Conservation (phyloP, 1,140 invertebrate genomes). For the Drosophila pallidifrons region DNA sequence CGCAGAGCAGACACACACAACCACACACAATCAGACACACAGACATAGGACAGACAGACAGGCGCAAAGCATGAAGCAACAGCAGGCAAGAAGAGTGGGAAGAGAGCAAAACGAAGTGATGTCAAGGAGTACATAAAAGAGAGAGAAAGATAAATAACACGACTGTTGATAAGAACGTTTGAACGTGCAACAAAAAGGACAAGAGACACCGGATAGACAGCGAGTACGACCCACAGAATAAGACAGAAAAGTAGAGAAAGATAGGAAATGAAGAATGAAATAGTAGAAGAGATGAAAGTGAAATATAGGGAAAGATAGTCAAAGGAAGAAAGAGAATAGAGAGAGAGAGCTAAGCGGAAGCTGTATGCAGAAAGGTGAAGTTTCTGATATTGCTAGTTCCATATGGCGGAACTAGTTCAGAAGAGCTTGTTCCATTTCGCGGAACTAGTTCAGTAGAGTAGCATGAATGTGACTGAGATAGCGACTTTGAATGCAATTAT, state of each 20-base stretch:
- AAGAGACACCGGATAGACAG: not conserved
- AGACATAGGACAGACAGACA: not conserved
- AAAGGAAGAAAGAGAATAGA: not conserved
- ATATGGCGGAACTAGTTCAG: not conserved
- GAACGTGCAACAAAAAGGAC: slow-evolving; percentile 15
- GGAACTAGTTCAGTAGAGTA: not conserved
- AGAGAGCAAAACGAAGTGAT: slow-evolving; percentile 14
- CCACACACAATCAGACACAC: slow-evolving; percentile 10
- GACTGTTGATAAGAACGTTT: slow-evolving; percentile 7
- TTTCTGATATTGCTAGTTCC: not conserved
- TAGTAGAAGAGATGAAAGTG: not conserved
- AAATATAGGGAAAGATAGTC: not conserved
- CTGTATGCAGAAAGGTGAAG: slow-evolving; percentile 3
- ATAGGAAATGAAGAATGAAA: not conserved
- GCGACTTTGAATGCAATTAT: too few species aligned
- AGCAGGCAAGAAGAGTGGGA: slow-evolving; percentile 18
- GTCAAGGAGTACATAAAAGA: slow-evolving; percentile 25
- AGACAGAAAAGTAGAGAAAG: not conserved
- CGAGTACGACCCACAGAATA: slow-evolving; percentile 8
- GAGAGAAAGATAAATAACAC: slow-evolving; percentile 4
- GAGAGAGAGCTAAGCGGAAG: slow-evolving; percentile 8
- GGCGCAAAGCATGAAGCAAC: slow-evolving; percentile 37
- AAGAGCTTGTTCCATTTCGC: not conserved
- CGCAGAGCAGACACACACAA: slow-evolving; percentile 16
- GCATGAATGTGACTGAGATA: too few species aligned